Evolutionary conservation across 2,888 invertebrate genomes (phyloP), one percentile per base, ranked within the genome.

Genomic region (Rotaria sp.): DNA sequence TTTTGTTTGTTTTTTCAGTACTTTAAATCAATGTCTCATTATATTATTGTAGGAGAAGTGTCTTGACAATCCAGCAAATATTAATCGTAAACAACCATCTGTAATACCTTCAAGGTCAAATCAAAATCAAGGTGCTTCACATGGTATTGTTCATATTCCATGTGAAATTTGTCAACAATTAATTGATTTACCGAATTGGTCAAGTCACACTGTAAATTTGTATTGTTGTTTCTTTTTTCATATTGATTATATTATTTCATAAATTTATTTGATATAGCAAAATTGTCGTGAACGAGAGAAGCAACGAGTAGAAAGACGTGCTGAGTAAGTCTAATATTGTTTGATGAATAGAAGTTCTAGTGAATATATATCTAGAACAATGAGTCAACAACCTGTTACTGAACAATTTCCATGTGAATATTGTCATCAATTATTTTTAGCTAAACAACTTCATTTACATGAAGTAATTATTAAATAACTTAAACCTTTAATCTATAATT

Each of bases 331-430:
- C 18, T 75, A n/a, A 5, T 67, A 15, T 67, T 67, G 30, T 30
- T 67, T 4, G 15, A 35, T 35, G 5, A 18, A 67, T 67, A 35
- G 10, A 35, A 21, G 8, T 35, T 35, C 5, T 10, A 5, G 13
- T 2, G 13, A 13, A 26, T 11, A 11, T 80, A 24, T 45, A 24
- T 59, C 15, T 30, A 67, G 67, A 38, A 2, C 35, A 21, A 41
- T 80, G 2, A 45, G 15, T n/a, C 4, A 41, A 13, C n/a, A 80
- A 41, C 45, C 80, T 15, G 35, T 80, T 11, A 45, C 10, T n/a
- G 80, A 80, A 45, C 24, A 21, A 24, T 24, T 80, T 41, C 80
- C 80, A 80, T 80, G 80, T 45, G 80, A 80, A 80, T 41, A 45
- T 80, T 80, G 80, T 80, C 13, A 45, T 10, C 24, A 80, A 26